Base-by-base conservation (phyloP, 2,888 invertebrate genomes). In the Chymomyza procnemis region DNA sequence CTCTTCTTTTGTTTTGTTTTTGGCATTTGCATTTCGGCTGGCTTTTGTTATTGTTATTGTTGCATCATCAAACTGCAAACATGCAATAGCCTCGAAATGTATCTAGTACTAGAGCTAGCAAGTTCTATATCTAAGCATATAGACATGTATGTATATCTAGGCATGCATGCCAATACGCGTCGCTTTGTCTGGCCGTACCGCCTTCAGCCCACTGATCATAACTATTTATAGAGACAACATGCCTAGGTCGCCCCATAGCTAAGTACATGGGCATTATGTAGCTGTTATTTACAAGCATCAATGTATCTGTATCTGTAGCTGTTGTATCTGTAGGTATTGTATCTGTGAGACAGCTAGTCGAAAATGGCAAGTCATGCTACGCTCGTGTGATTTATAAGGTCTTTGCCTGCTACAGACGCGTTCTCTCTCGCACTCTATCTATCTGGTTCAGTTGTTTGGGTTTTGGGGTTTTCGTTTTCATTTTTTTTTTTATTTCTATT, bases 321-420 rank as follows among this genome's bases (percentile, higher is more conserved):
- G 26, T 26, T 59, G 59, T 59, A 18, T 19, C 46, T 47, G 46
- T 9, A 46, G 46, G 21, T 30, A 19, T 59, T 59, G 47, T 59
- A 21, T 47, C 34, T 26, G 59, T 59, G 57, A 18, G 19, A 34
- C 46, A 46, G 34, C 57, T 52, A 61, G 22, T 21, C 50, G n/a
- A 76, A 79, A 79, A 74, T 76, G 76, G 74, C 80, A 74, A 86
- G 83, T 83, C 87, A 86, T 86, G 82, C 87, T 73, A 81, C 87
- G 85, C 83, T 84, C 83, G 80, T 83, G 87, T 83, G 87, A 83
- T 83, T 87, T 83, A 81, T 87, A 83, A 87, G 83, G 83, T 83
- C 85, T 87, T 81, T 85, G 80, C 75, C 87, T 76, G 78, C 67
- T 71, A 58, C 63, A 67, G 21, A 64, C 48, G 61, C n/a, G 58